Percentiles rank a stretch among this genome's conserved stretches.
These are phyloP conservation scores for Eutrigla gurnardus DNA, from an alignment of 2,797 vertebrate genomes.

Conservation along the genomic window DNA sequence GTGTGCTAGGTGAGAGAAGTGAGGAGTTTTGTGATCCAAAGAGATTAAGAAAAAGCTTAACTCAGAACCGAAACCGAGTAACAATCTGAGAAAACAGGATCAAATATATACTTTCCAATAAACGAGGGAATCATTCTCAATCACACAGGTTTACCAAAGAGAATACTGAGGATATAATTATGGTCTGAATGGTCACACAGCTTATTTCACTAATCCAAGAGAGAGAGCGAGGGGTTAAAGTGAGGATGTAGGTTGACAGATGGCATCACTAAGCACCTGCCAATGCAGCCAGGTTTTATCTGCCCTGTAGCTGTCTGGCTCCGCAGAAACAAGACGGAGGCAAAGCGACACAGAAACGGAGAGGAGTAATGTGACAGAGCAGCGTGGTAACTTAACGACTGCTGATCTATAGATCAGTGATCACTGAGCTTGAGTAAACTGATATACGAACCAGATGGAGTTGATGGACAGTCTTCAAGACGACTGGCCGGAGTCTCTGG, in stretches of 20 bases:
- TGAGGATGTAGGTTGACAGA: constrained; percentile 64
- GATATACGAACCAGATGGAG: constrained; percentile 47
- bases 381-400: background rate
- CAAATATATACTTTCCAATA: background rate
- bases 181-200: constrained; percentile 4
- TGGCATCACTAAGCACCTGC: constrained; percentile 73
- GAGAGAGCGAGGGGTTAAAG: constrained; percentile 22
- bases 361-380: background rate
- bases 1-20: background rate
- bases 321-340: constrained; percentile 24
- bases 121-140: background rate
- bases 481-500: constrained; percentile 69
- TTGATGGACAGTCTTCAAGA: constrained; percentile 53
- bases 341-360: background rate
- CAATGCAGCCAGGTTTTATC: constrained; percentile 47
- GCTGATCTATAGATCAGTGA: background rate
- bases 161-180: background rate
- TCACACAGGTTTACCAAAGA: constrained; percentile 15
- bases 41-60: background rate
- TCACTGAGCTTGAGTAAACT: background rate
- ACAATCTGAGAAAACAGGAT: background rate
- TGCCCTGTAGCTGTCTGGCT: constrained; percentile 24
- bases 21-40: background rate
- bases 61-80: background rate
- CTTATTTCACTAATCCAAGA: constrained; percentile 40